phyloP scores from a whole-genome alignment of 2,113 vertebrate genomes.

The Plotosus lineatus region DNA sequence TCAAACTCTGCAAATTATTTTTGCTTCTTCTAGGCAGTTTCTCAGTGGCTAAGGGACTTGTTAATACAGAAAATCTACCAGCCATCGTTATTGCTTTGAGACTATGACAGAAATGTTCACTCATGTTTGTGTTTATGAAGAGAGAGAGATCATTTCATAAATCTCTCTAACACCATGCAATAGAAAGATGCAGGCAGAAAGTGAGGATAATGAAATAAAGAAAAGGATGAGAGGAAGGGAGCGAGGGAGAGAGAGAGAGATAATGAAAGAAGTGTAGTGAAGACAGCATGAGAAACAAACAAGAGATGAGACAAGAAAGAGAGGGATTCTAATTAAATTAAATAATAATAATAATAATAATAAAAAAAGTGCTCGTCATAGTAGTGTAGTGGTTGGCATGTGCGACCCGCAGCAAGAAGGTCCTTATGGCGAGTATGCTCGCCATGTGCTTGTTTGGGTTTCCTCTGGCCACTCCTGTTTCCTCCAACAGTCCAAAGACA shows the following conservation, averaged over 20 bases:
- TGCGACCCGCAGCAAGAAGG: too few relatives aligned
- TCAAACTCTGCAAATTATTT: conserved; percentile 29
- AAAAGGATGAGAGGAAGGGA: neutral
- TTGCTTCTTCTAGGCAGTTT: conserved; percentile 37
- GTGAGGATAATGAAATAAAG: conserved; percentile 14
- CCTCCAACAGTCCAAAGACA: too few relatives aligned
- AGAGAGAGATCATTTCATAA: conserved; percentile 23
- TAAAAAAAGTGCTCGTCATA: neutral
- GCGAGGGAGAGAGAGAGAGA: neutral
- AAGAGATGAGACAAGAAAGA: neutral
- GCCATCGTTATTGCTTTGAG: conserved; percentile 51
- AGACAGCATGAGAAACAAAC: neutral
- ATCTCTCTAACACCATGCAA: conserved; percentile 24
- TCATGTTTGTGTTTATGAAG: conserved; percentile 35
- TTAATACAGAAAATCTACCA: conserved; percentile 46
- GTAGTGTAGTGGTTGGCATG: too few relatives aligned
- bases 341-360: neutral
- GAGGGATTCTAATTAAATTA: neutral
- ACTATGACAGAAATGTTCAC: conserved; percentile 39
- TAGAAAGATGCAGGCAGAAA: neutral
- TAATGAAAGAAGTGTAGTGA: neutral
- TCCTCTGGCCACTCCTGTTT: too few relatives aligned
- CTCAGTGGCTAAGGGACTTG: conserved; percentile 38
- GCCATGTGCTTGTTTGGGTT: too few relatives aligned
- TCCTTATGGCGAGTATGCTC: too few relatives aligned